phyloP scores from a whole-genome alignment of 2,113 vertebrate species.

The Prolemur simus region DNA sequence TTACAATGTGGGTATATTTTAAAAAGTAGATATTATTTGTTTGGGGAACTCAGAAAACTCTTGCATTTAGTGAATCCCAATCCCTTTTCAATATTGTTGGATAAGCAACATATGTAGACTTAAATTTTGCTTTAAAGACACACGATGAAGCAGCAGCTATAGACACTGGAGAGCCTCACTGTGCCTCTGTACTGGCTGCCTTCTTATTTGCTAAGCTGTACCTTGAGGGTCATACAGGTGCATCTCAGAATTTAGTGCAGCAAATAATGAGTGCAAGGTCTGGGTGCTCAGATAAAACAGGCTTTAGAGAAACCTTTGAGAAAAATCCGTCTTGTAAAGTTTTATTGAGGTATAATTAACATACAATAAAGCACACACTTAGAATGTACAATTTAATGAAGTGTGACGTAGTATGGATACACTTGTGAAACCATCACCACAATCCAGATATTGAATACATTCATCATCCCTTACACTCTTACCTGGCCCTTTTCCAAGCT shows the following conservation, averaged over 20 bases:
- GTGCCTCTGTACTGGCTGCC: background rate
- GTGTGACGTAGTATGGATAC: background rate
- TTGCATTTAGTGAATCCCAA: slow-evolving; percentile 26
- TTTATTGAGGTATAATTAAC: background rate
- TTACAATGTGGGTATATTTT: background rate
- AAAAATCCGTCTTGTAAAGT: background rate
- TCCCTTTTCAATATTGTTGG: background rate
- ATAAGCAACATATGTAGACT: background rate
- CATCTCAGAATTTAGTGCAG: background rate
- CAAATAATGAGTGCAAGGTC: background rate
- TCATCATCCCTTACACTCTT: background rate
- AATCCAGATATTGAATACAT: background rate
- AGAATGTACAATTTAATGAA: background rate
- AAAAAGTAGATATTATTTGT: background rate
- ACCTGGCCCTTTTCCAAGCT: background rate
- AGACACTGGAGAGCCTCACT: background rate
- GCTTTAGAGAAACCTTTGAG: slow-evolving; percentile 30
- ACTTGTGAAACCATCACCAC: background rate
- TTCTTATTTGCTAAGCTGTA: background rate
- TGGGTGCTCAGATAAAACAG: background rate
- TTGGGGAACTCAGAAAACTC: slow-evolving; percentile 7
- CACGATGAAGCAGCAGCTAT: background rate
- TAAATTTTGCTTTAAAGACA: background rate
- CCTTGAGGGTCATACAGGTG: background rate
- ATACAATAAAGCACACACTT: background rate